A percentile compares a stretch with the other conserved stretches of the same genome.
phyloP scores from a whole-genome alignment of 1,140 invertebrate species.

The Episyrphus balteatus region DNA sequence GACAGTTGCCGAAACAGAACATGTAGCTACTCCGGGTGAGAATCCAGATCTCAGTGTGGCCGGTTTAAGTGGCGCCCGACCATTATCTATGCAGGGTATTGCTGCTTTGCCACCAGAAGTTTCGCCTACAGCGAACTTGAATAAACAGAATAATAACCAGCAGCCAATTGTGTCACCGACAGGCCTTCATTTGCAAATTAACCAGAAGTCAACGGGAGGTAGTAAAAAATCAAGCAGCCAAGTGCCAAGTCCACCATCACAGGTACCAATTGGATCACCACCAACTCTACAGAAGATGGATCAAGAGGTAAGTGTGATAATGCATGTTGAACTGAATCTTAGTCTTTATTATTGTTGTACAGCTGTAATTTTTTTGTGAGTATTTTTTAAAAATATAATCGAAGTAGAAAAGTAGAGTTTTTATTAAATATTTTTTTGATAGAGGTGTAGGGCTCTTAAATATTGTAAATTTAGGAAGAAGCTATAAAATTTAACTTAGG shows the following conservation, averaged over 20 bases:
- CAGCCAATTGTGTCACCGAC: constrained; percentile 31
- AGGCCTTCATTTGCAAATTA: constrained; percentile 8
- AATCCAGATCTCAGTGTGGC: constrained; percentile 57
- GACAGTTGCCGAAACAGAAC: constrained; percentile 42
- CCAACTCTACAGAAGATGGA: constrained; percentile 49
- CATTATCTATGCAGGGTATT: constrained; percentile 46
- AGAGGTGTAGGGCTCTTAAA: too few relatives aligned
- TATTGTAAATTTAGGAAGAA: too few relatives aligned
- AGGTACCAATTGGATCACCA: constrained; percentile 40
- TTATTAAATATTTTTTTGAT: too few relatives aligned
- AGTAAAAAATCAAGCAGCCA: constrained; percentile 17
- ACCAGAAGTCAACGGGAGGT: constrained; percentile 1
- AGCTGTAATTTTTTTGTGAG: neutral
- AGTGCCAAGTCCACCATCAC: constrained; percentile 41
- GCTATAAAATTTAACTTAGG: too few relatives aligned
- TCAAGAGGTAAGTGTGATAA: constrained; percentile 45
- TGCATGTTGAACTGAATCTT: neutral
- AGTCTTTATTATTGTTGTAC: neutral
- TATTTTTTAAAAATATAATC: too few relatives aligned
- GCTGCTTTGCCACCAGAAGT: constrained; percentile 45
- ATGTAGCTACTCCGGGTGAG: constrained; percentile 60
- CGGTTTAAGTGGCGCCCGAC: constrained; percentile 63
- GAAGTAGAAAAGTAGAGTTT: too few relatives aligned
- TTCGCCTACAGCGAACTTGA: constrained; percentile 26
- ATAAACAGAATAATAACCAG: constrained; percentile 23